Evolutionary conservation across 2,888 invertebrate species (phyloP).

Genomic region (Petrophora chlorosata): DNA sequence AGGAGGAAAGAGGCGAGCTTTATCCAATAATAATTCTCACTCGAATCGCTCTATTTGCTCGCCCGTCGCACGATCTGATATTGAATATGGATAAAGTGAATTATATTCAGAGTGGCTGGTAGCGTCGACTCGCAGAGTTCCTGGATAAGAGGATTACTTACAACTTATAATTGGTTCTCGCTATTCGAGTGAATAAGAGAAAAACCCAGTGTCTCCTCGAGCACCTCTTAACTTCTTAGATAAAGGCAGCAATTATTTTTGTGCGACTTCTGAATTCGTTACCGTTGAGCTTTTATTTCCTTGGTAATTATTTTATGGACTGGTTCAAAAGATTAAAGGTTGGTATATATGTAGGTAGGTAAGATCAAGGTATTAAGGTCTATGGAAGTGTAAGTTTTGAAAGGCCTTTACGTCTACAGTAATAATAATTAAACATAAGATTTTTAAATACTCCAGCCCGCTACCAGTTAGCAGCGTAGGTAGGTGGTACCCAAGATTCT

Average conservation of each 20-base stretch:
- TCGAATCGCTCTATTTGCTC: slow-evolving; percentile 80
- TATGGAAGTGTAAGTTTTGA: too few species aligned
- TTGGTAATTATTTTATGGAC: slow-evolving; percentile 18
- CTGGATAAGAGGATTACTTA: slow-evolving; percentile 80
- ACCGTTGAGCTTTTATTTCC: slow-evolving; percentile 18
- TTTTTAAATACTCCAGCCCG: too few species aligned
- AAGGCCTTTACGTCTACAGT: too few species aligned
- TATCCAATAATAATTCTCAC: slow-evolving; percentile 82
- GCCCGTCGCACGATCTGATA: slow-evolving; percentile 78
- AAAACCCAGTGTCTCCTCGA: slow-evolving; percentile 62
- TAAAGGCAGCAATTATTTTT: slow-evolving; percentile 56
- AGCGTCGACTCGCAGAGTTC: slow-evolving; percentile 70
- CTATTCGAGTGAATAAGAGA: slow-evolving; percentile 70
- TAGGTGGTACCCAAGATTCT: too few species aligned
- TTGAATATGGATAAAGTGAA: slow-evolving; percentile 83
- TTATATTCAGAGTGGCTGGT: slow-evolving; percentile 75
- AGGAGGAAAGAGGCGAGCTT: slow-evolving; percentile 71
- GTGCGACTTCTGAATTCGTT: slow-evolving; percentile 50
- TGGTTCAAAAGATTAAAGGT: slow-evolving; percentile 1
- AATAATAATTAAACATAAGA: too few species aligned
- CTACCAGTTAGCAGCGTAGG: too few species aligned
- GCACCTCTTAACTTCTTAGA: slow-evolving; percentile 58
- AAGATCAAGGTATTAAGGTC: too few species aligned
- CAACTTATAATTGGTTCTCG: slow-evolving; percentile 81
- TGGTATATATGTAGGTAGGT: too few species aligned